A percentile compares a stretch with the other conserved stretches of the same genome.
Conservation (phyloP, 2,113 vertebrate species). For the Centrocercus urophasianus region DNA sequence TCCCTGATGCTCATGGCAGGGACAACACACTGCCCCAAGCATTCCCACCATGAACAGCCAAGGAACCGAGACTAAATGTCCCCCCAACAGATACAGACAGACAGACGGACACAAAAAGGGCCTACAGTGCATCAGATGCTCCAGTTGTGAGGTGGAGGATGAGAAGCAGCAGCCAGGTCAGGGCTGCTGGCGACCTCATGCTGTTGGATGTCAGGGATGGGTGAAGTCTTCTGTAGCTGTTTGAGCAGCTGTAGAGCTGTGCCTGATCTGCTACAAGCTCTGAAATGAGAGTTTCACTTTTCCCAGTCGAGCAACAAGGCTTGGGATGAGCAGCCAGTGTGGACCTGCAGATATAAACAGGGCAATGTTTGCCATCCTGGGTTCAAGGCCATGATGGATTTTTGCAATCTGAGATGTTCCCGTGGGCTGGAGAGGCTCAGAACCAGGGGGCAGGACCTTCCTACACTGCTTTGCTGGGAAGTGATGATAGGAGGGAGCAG, state of each 20-base stretch:
- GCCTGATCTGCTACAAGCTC: background rate
- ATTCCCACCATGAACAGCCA: background rate
- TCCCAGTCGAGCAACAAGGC: fast-evolving
- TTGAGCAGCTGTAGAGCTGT: fast-evolving
- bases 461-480: constrained; percentile 4
- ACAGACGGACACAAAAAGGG: background rate
- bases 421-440: background rate
- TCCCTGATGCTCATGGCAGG: background rate
- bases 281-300: background rate
- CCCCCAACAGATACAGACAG: background rate
- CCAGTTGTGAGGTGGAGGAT: background rate
- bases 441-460: background rate
- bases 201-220: fast-evolving
- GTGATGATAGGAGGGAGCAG: background rate
- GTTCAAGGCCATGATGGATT: background rate
- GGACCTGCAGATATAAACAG: background rate
- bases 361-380: background rate
- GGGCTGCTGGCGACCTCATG: background rate
- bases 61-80: background rate
- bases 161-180: background rate
- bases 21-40: background rate
- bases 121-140: background rate
- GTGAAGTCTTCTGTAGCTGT: background rate
- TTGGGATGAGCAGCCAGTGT: fast-evolving
- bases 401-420: background rate